Conservation (phyloP, 35 echinoderm and acorn worm species). For the Ptychodera flava region DNA sequence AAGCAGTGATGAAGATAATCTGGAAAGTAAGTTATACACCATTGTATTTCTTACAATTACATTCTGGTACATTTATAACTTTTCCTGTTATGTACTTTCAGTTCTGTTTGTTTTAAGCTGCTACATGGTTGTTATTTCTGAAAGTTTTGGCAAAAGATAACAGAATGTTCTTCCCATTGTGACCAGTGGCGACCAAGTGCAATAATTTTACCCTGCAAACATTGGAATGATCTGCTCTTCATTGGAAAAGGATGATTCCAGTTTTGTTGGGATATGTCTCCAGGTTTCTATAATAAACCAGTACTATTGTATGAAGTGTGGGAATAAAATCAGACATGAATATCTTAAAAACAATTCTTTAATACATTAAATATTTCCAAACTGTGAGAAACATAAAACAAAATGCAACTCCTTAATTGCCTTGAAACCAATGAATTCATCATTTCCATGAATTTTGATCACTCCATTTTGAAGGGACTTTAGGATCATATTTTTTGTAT, state of each 20-base stretch:
- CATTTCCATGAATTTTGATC: no score
- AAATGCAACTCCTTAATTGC: no score
- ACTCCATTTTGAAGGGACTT: no score
- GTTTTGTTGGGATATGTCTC: no score
- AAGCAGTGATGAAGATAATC: constrained; percentile 75
- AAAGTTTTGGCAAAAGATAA: constrained; percentile 10
- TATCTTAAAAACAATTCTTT: no score
- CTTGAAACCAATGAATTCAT: no score
- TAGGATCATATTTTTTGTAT: no score
- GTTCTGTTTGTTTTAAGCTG: constrained; percentile 80
- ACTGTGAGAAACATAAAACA: no score
- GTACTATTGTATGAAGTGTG: no score
- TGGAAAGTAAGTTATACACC: constrained; percentile 99
- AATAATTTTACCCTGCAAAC: background rate
- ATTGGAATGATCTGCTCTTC: background rate
- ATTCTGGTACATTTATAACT: constrained; percentile 94
- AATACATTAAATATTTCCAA: no score
- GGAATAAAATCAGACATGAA: no score
- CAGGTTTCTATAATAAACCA: no score
- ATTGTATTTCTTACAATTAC: constrained; percentile 80
- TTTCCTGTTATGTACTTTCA: constrained; percentile 74
- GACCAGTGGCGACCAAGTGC: background rate
- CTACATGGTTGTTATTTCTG: constrained; percentile 68
- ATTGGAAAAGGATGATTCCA: background rate
- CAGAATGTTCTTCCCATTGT: background rate